These are phyloP conservation scores for Himalopsyche japonica DNA, from an alignment of 2,888 invertebrate species.

Conservation along the genomic window DNA sequence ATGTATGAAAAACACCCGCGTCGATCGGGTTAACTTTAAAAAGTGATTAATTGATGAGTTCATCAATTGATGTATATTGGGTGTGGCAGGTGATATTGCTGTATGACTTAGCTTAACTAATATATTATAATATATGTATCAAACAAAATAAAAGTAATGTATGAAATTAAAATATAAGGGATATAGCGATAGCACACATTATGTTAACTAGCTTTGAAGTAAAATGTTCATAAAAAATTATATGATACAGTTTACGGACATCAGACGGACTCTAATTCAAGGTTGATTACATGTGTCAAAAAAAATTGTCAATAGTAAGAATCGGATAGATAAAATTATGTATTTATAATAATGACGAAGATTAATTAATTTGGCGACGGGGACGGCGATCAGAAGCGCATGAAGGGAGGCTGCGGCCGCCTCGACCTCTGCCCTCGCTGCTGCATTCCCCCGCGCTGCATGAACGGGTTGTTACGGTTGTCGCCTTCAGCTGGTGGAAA, in stretches of 20 bases:
- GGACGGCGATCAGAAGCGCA: slow-evolving; percentile 16
- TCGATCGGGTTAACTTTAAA: too few relatives aligned
- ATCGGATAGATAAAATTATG: neutral
- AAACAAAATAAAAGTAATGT: neutral
- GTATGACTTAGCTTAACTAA: neutral
- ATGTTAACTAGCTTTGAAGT: neutral
- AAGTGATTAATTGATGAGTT: too few relatives aligned
- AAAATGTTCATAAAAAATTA: neutral
- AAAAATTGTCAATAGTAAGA: neutral
- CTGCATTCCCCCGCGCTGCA: slow-evolving; percentile 18
- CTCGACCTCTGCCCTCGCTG: slow-evolving; percentile 18
- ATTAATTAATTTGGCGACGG: neutral
- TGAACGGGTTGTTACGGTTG: slow-evolving; percentile 14
- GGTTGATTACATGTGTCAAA: neutral
- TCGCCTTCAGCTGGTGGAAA: slow-evolving; percentile 6
- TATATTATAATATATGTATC: neutral
- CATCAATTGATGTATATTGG: too few relatives aligned
- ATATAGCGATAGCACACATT: neutral
- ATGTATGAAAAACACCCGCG: too few relatives aligned
- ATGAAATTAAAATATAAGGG: neutral
- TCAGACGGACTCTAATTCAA: neutral
- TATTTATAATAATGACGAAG: neutral
- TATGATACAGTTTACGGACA: neutral
- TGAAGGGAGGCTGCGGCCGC: slow-evolving; percentile 21
- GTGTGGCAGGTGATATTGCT: neutral